Evolutionary conservation across 2,113 vertebrate species (phyloP).

Genomic region (Grammomys dolichurus): DNA sequence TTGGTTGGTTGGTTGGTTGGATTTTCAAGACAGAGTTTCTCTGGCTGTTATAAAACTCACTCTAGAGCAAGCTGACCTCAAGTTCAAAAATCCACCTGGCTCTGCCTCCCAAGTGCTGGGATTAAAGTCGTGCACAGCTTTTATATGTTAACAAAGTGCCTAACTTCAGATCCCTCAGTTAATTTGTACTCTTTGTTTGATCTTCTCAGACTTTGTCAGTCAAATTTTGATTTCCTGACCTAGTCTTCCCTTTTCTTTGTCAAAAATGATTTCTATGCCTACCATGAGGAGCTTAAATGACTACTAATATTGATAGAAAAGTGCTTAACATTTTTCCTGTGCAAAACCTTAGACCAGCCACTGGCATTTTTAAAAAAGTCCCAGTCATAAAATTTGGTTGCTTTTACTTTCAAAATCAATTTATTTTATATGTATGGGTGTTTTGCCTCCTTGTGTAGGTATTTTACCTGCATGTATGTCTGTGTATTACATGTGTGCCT

Average conservation of each 20-base stretch:
- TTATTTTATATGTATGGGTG: not conserved
- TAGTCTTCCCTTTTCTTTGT: not conserved
- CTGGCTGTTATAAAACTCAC: not conserved
- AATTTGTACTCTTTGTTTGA: not conserved
- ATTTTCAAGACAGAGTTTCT: not conserved
- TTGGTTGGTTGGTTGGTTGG: not conserved
- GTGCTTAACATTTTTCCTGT: not conserved
- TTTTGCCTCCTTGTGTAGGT: not conserved
- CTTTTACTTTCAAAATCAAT: not conserved
- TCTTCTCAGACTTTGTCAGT: not conserved
- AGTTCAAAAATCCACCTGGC: not conserved
- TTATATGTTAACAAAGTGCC: not conserved
- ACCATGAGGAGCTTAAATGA: not conserved
- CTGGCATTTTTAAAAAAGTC: not conserved
- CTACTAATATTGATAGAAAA: constrained; percentile 39
- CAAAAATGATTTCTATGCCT: not conserved
- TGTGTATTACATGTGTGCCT: not conserved
- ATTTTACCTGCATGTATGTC: not conserved
- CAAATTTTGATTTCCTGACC: not conserved
- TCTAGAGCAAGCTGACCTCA: not conserved
- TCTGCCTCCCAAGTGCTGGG: not conserved
- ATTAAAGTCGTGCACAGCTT: not conserved
- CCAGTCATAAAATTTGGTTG: not conserved
- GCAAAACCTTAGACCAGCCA: not conserved
- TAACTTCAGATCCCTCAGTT: not conserved